Evolutionary conservation across 2,888 invertebrate genomes (phyloP), one percentile per base, ranked within the genome.

Genomic region (Petrolisthes manimaculis): DNA sequence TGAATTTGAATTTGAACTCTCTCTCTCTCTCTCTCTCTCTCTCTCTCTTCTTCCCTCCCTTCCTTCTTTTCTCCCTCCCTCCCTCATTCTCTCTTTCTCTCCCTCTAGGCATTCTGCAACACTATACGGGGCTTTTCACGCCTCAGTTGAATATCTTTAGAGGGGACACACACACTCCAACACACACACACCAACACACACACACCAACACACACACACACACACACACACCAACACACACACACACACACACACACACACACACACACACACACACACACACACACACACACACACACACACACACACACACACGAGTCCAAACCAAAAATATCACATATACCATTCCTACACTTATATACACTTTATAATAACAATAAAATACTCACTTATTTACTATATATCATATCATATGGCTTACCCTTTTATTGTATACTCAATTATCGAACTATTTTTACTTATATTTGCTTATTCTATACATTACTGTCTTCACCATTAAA

Each of bases 201-300:
- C 61, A 80, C 37, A 80, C 61, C n/a, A n/a, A 80, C 61, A 80
- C 3, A 80, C 61, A 56, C 21, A 37, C 37, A 80, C 61, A 61
- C 61, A 80, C 37, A 21, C 18, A 55, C 9, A 61, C 0, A 56
- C 9, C n/a, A n/a, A 56, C 21, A 80, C 37, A n/a, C 12, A 37
- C 37, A 37, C 37, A 37, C 37, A 37, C 37, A 37, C 37, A 37
- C 18, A 9, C 18, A 80, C 37, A 80, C 21, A 80, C 61, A 80
- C 61, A 80, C 61, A 80, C 61, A 80, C 61, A 80, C 37, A 80
- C 61, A 80, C 61, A 80, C 3, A 80, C 61, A 56, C 21, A 37
- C 37, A 80, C 61, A 61, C 61, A 80, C 37, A 21, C 18, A 55
- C 9, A 61, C 0, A 56, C 9, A 56, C 21, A 80, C 37, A n/a